phyloP scores from a whole-genome alignment of 2,113 vertebrate species.

The Butorides virescens region DNA sequence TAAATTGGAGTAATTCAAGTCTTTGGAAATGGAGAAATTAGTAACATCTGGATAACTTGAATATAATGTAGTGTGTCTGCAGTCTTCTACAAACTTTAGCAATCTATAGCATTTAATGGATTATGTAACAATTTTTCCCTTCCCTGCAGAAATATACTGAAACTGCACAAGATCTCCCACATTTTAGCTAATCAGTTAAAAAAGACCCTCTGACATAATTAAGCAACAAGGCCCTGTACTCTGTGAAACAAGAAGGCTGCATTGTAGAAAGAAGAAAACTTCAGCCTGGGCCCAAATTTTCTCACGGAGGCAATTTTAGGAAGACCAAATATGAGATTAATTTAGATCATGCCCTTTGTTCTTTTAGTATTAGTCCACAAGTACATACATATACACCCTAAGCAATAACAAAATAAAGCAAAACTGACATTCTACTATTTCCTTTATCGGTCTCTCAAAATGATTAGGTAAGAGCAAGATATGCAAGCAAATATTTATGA shows the following conservation, averaged over 20 bases:
- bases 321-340: not conserved
- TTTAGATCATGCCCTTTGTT: not conserved
- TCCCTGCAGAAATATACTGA: not conserved
- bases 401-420: not conserved
- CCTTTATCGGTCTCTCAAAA: not conserved
- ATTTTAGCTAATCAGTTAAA: not conserved
- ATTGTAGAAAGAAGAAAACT: not conserved
- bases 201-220: not conserved
- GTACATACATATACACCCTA: not conserved
- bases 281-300: not conserved
- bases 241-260: not conserved
- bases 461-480: not conserved
- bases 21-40: not conserved
- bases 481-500: not conserved
- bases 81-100: not conserved
- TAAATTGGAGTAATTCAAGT: not conserved
- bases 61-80: not conserved
- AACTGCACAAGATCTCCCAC: not conserved
- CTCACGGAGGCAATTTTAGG: not conserved
- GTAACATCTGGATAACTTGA: not conserved
- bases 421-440: not conserved
- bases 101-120: not conserved
- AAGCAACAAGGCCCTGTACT: not conserved
- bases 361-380: not conserved
- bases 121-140: not conserved